phyloP scores from a whole-genome alignment of 1,140 invertebrate genomes.

The Dinoponera quadriceps region DNA sequence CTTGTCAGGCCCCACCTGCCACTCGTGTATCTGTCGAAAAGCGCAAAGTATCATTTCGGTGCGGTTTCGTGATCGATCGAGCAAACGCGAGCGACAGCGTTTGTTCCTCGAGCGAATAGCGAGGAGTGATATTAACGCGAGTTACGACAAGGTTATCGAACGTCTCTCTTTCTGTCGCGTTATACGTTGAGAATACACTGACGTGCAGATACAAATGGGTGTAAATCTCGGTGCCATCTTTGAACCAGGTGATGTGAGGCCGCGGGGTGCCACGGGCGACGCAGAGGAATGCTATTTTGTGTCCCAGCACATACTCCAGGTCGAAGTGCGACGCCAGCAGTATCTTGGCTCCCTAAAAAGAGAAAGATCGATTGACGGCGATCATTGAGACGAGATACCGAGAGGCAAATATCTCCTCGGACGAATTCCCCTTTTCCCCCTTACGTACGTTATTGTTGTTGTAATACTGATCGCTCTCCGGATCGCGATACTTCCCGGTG shows the following conservation, averaged over 20 bases:
- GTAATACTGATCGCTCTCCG: slow-evolving; percentile 94
- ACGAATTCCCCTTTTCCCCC: slow-evolving; percentile 1
- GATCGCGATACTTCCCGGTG: slow-evolving; percentile 94
- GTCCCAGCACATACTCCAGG: slow-evolving; percentile 95
- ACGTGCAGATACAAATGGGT: slow-evolving; percentile 95
- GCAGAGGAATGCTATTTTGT: slow-evolving; percentile 96
- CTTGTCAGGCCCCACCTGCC: slow-evolving; percentile 92
- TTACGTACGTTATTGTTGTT: slow-evolving; percentile 93
- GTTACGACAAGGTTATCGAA: too few relatives aligned
- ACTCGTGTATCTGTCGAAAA: slow-evolving; percentile 92
- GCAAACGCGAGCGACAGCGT: neutral
- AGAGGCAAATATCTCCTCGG: neutral
- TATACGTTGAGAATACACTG: slow-evolving; percentile 80
- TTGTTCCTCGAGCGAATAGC: neutral
- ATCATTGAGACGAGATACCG: neutral
- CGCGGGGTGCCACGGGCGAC: slow-evolving; percentile 93
- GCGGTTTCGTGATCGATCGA: neutral
- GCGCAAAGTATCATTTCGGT: neutral
- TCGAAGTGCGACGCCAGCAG: slow-evolving; percentile 96
- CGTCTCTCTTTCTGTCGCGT: too few relatives aligned
- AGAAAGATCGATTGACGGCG: neutral
- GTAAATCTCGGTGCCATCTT: slow-evolving; percentile 95
- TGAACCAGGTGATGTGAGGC: slow-evolving; percentile 96
- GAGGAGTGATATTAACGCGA: too few relatives aligned
- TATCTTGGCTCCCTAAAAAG: slow-evolving; percentile 94